phyloP scores from a whole-genome alignment of 2,797 vertebrate genomes.

The Sphenopsis melanotis region DNA sequence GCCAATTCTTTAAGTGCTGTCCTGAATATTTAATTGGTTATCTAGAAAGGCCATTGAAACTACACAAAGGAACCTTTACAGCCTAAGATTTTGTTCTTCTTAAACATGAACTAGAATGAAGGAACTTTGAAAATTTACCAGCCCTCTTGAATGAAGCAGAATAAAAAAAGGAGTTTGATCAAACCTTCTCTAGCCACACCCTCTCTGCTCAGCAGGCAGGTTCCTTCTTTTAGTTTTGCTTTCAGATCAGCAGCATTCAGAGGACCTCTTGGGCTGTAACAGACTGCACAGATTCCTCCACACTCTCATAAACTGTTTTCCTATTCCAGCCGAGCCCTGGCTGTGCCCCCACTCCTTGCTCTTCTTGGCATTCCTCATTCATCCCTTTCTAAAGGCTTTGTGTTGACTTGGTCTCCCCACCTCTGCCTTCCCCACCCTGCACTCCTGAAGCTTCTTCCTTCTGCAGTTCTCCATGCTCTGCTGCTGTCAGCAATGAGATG shows the following conservation, averaged over 20 bases:
- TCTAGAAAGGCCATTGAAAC: background rate
- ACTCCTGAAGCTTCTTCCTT: background rate
- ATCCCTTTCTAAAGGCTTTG: background rate
- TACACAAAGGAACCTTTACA: background rate
- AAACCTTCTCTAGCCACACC: background rate
- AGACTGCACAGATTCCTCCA: background rate
- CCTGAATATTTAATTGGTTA: background rate
- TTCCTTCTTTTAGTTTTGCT: background rate
- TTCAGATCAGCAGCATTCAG: background rate
- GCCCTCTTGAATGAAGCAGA: background rate
- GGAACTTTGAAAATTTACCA: background rate
- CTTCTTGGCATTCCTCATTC: background rate
- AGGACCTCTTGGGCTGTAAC: background rate
- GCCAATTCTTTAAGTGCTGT: background rate
- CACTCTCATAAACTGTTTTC: background rate
- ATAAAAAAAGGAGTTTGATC: background rate
- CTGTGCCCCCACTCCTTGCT: accelerated
- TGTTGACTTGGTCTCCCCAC: background rate
- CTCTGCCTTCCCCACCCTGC: background rate
- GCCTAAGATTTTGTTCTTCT: background rate
- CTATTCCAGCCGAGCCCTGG: background rate
- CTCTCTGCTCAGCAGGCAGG: background rate
- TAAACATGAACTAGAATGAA: background rate
- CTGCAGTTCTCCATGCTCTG: background rate
- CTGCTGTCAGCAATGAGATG: background rate